Conservation (phyloP, 2,113 vertebrate species). For the Callaeas wilsoni region DNA sequence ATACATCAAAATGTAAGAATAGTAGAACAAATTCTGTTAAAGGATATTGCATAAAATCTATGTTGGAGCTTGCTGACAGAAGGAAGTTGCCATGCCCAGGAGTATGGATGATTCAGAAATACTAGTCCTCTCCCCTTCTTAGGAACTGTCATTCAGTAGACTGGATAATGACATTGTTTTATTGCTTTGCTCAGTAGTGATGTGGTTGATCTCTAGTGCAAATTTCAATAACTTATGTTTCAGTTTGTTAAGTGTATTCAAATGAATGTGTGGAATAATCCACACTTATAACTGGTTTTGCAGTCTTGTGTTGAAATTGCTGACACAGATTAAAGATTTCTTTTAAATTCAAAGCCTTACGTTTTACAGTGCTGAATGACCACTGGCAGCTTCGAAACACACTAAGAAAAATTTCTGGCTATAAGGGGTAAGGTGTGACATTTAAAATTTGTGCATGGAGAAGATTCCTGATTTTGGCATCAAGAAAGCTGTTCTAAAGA, state of each 20-base stretch:
- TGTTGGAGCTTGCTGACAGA: neutral
- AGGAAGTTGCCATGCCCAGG: neutral
- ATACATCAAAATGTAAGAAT: neutral
- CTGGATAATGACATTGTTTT: neutral
- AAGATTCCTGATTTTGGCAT: neutral
- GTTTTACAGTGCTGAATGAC: neutral
- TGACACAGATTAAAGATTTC: neutral
- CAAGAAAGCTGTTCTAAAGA: neutral
- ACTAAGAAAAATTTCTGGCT: neutral
- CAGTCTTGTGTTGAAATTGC: neutral
- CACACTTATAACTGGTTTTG: neutral
- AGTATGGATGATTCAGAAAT: neutral
- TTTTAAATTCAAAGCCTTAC: neutral
- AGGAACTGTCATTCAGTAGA: neutral
- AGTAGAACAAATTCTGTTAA: neutral
- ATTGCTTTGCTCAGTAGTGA: neutral
- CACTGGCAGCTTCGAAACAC: neutral
- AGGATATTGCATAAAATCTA: neutral
- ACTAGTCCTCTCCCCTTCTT: neutral
- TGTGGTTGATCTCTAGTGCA: neutral
- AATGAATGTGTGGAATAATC: neutral
- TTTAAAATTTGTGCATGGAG: neutral
- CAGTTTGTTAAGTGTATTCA: rapidly evolving
- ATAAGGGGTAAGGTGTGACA: neutral
- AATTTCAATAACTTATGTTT: neutral